Evolutionary conservation across 2,888 invertebrate species (phyloP), one percentile per base, ranked within the genome.

Genomic region (Mimachlamys varia): DNA sequence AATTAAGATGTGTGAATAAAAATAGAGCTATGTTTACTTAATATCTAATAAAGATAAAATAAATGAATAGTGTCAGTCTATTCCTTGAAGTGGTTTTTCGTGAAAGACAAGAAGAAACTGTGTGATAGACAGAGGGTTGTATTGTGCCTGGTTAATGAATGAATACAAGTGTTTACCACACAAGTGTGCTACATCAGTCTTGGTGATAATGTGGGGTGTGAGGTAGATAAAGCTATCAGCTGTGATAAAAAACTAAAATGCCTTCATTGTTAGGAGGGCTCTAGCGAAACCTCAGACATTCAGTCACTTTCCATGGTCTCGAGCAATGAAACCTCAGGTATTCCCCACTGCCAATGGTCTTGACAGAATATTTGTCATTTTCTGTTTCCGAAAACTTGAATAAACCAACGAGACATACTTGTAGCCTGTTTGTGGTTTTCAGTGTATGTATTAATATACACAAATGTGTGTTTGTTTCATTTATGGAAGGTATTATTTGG

Each of bases 191-290:
- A 76, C 76, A 33, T 76, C 76, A 76, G 10, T 33, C 76, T 33
- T 33, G 5, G n/a, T 33, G 76, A 76, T 76, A 76, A 76, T 76
- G 27, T 76, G 76, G 27, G 17, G 33, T 76, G 76, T 2, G 76
- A 76, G 76, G 76, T 33, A 33, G 76, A 76, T 76, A 76, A 33
- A 27, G 15, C 33, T 76, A 76, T 76, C 76, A 76, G 12, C 33
- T 76, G 76, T 76, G 76, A 76, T 76, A 76, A 76, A 76, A 76
- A 27, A 76, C 58, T 76, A 76, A 76, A 76, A 76, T 76, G 76
- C 76, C 76, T 76, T 76, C 76, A 76, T 76, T 76, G 76, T 76
- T 33, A 12, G 19, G 58, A 58, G 22, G 19, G 2, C 22, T 58
- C 19, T n/a, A 1, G n/a, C 19, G 22, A 27, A 76, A 76, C 33